Conservation (phyloP, 2,888 invertebrate species). For the Chrysina gloriosa region DNA sequence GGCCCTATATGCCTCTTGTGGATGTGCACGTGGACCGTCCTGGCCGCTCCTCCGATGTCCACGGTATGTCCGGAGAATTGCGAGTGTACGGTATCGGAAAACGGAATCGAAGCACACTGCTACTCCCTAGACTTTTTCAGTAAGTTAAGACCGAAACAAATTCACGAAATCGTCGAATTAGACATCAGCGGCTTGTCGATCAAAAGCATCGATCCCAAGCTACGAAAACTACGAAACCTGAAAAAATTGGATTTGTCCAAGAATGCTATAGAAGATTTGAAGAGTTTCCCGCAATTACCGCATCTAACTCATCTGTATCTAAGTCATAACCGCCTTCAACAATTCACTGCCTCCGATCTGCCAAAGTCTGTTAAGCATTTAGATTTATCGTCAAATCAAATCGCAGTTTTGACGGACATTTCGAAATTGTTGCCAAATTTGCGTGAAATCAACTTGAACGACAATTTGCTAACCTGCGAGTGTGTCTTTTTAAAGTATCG, state of each 20-base stretch:
- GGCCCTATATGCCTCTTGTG: constrained; percentile 41
- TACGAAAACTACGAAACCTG: constrained; percentile 59
- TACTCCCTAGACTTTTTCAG: constrained; percentile 81
- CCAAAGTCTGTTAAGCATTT: constrained; percentile 62
- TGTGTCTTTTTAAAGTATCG: constrained; percentile 75
- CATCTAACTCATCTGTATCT: constrained; percentile 58
- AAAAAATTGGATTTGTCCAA: constrained; percentile 57
- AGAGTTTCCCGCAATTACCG: constrained; percentile 52
- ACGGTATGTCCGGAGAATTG: constrained; percentile 68
- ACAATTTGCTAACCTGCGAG: constrained; percentile 78
- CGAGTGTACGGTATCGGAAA: constrained; percentile 74
- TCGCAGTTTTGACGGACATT: constrained; percentile 70
- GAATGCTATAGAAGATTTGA: constrained; percentile 52
- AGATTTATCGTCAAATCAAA: constrained; percentile 73
- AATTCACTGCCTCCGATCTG: constrained; percentile 54
- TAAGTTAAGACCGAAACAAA: constrained; percentile 64
- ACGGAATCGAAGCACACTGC: constrained; percentile 75
- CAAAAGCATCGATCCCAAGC: constrained; percentile 56
- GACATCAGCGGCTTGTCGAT: constrained; percentile 55
- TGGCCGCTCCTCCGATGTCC: constrained; percentile 53
- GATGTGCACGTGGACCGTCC: constrained; percentile 41
- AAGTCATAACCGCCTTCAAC: constrained; percentile 57
- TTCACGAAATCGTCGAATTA: constrained; percentile 54
- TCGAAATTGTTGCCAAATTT: constrained; percentile 69
- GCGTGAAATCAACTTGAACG: constrained; percentile 73